These are phyloP conservation scores for Mycteria americana DNA, from an alignment of 2,797 vertebrate species.

Conservation along the genomic window DNA sequence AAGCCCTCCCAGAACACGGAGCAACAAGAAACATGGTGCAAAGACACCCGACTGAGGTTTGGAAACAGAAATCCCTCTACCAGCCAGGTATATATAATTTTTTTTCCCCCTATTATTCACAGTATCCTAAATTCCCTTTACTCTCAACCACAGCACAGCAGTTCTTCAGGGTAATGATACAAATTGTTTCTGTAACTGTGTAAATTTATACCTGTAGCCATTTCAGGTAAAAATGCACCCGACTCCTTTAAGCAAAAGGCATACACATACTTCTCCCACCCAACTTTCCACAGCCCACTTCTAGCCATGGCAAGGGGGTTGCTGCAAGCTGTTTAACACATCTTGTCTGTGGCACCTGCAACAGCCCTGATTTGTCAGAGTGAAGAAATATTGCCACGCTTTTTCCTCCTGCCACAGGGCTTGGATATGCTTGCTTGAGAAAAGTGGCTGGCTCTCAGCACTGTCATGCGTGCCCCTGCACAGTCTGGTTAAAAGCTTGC, in stretches of 20 bases:
- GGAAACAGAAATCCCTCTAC: not conserved
- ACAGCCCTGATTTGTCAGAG: not conserved
- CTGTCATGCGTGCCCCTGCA: accelerated
- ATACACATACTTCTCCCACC: not conserved
- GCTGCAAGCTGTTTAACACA: not conserved
- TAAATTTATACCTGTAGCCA: not conserved
- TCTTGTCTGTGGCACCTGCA: not conserved
- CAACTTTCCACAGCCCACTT: not conserved
- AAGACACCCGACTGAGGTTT: not conserved
- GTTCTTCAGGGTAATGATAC: not conserved
- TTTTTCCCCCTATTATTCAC: not conserved
- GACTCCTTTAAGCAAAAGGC: not conserved
- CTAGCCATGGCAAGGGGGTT: not conserved
- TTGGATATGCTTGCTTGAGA: not conserved
- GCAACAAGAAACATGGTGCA: not conserved
- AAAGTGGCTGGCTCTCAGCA: not conserved
- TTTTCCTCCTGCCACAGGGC: not conserved
- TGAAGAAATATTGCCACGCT: not conserved
- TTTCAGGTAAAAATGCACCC: not conserved
- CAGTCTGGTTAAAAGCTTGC: not conserved
- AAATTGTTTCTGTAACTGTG: not conserved
- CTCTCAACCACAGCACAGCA: not conserved
- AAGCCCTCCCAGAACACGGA: not conserved
- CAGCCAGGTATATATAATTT: not conserved
- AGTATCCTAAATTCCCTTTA: not conserved